These are phyloP conservation scores for Uria aalge DNA, from an alignment of 2,113 vertebrate species.

Conservation along the genomic window DNA sequence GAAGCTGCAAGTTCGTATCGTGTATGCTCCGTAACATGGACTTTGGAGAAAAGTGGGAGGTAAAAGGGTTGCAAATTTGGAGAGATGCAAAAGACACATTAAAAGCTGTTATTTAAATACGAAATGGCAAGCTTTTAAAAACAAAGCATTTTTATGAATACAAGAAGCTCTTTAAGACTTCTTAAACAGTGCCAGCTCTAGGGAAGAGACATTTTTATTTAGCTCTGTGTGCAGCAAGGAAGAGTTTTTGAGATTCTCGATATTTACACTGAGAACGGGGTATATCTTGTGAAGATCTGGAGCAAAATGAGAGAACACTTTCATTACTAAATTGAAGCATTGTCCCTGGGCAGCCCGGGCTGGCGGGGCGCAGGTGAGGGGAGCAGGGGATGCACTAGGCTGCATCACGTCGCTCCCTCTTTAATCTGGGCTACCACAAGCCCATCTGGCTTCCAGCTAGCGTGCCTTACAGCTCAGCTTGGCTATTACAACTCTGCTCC, in stretches of 20 bases:
- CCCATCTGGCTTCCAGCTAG: background rate
- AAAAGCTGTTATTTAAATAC: background rate
- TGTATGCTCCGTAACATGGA: background rate
- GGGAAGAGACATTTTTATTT: constrained; percentile 10
- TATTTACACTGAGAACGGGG: background rate
- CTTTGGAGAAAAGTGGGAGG: background rate
- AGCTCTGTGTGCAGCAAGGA: background rate
- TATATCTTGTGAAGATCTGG: background rate
- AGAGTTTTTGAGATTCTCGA: background rate
- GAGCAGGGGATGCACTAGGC: background rate
- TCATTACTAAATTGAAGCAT: background rate
- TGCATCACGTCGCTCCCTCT: background rate
- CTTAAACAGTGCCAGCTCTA: background rate
- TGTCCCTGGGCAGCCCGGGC: background rate
- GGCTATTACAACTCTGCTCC: background rate
- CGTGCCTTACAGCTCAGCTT: background rate
- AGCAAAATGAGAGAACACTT: background rate
- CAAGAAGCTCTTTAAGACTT: background rate
- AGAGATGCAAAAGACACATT: background rate
- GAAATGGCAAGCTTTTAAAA: constrained; percentile 14
- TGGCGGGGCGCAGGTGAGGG: background rate
- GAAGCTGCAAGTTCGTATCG: background rate
- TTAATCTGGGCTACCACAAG: background rate
- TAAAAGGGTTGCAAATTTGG: background rate
- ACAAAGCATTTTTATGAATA: constrained; percentile 25